Base-by-base conservation (phyloP, 2,888 invertebrate genomes). In the Cosmopolites sordidus region DNA sequence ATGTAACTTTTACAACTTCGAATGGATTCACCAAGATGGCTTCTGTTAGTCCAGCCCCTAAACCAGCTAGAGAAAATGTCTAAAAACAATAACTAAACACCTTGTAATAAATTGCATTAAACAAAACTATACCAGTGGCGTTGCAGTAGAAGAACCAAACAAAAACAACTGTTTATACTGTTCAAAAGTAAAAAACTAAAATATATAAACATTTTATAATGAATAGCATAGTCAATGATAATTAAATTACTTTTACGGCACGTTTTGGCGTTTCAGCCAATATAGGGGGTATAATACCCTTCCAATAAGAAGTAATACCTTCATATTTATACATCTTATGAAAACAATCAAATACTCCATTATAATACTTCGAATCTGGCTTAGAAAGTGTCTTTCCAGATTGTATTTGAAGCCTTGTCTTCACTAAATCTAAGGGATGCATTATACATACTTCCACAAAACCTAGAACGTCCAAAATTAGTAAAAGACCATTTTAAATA, bases 381-480 rank as follows among this genome's bases (percentile, higher is more conserved):
- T 65, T 61, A 46, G 67, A 65, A 58, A 70, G 58, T 16, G 59
- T 64, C 60, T 74, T 74, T 49, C 73, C 74, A 11, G 76, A 75
- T 73, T 90, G 89, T 43, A 92, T 75, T 74, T 92, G 92, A 62
- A 91, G 81, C 62, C 96, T 80, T 1, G 96, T 96, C 76, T 96
- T 96, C 1, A 96, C 84, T 54, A 96, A 79, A 75, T 96, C 96
- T 70, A 96, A 76, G 0, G 96, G 96, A 75, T 96, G 95, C 95
- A 96, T 96, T 46, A 95, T 86, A 71, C 91, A 92, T 56, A 95
- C 92, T 80, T 96, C 95, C 43, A 94, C 83, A 74, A 96, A 93
- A 33, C 87, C 87, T 79, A 61, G 9, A 16, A 40, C 15, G 15
- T 6, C 5, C 9, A 2, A 16, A 40, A 16, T 40, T 16, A 4